Evolutionary conservation across 2,797 vertebrate species (phyloP).

Genomic region (Melanotaenia nigrans): DNA sequence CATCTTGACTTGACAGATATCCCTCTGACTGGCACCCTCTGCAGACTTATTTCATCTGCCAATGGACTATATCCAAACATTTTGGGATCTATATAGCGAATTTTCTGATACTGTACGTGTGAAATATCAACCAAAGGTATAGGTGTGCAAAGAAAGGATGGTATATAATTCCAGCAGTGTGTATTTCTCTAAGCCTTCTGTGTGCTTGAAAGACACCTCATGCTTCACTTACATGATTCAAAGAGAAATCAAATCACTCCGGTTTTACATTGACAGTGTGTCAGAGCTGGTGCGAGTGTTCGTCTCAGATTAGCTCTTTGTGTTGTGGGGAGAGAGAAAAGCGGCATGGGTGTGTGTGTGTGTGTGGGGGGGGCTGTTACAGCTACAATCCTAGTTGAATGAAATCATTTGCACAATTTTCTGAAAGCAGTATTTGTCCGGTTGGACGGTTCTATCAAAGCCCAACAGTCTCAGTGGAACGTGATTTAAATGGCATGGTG

Average conservation of each 20-base stretch:
- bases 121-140: constrained; percentile 40
- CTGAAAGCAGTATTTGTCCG: constrained; percentile 76
- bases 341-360: constrained; percentile 21
- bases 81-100: constrained; percentile 49
- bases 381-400: constrained; percentile 73
- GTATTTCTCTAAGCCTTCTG: constrained; percentile 52
- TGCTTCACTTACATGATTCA: constrained; percentile 62
- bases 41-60: constrained; percentile 65
- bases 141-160: constrained; percentile 45
- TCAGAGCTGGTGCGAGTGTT: constrained; percentile 69
- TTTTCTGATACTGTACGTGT: constrained; percentile 53
- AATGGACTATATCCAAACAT: constrained; percentile 57
- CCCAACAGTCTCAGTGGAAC: constrained; percentile 57
- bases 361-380: constrained; percentile 53
- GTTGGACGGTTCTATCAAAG: constrained; percentile 75
- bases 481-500: constrained; percentile 68
- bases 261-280: constrained; percentile 68
- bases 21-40: constrained; percentile 60
- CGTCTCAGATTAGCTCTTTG: constrained; percentile 77
- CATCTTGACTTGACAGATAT: constrained; percentile 66
- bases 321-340: constrained; percentile 58
- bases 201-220: constrained; percentile 59
- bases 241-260: constrained; percentile 66
- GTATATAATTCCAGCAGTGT: constrained; percentile 46
- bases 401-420: constrained; percentile 74